These are phyloP conservation scores for Arctopsyche grandis DNA, from an alignment of 1,140 invertebrate genomes.

Conservation along the genomic window DNA sequence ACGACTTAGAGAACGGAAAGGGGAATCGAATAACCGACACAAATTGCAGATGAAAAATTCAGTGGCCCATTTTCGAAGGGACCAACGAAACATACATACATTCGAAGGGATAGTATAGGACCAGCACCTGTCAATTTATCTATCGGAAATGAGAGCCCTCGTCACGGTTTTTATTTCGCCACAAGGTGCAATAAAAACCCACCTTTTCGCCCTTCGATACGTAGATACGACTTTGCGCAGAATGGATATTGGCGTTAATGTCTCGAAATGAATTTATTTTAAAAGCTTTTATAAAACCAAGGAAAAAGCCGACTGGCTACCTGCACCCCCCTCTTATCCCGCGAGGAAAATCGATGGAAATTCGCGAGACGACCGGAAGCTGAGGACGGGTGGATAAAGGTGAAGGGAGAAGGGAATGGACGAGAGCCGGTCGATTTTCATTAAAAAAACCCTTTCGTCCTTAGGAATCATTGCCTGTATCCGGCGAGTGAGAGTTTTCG, in stretches of 20 bases:
- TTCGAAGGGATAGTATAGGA: not conserved
- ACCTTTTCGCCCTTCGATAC: slow-evolving; percentile 7
- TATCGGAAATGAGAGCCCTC: slow-evolving; percentile 32
- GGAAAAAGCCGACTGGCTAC: not conserved
- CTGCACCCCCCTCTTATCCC: not conserved
- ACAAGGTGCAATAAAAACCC: slow-evolving; percentile 31
- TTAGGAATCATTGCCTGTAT: not conserved
- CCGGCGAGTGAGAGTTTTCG: slow-evolving; percentile 16
- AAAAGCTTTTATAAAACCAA: slow-evolving; percentile 31
- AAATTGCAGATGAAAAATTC: slow-evolving; percentile 34
- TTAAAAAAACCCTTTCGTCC: not conserved
- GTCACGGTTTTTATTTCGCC: slow-evolving; percentile 27
- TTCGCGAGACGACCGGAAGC: not conserved
- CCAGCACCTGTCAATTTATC: slow-evolving; percentile 32
- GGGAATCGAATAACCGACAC: not conserved
- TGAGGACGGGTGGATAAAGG: not conserved
- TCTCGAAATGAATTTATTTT: slow-evolving; percentile 27
- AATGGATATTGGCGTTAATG: slow-evolving; percentile 28
- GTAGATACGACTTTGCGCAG: not conserved
- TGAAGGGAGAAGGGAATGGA: not conserved
- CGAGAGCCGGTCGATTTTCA: slow-evolving; percentile 8
- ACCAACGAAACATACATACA: not conserved
- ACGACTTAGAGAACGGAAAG: not conserved
- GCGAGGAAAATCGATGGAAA: not conserved
- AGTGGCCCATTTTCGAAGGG: not conserved